Conservation (phyloP, 2,113 vertebrate species). For the Hydropotes inermis region DNA sequence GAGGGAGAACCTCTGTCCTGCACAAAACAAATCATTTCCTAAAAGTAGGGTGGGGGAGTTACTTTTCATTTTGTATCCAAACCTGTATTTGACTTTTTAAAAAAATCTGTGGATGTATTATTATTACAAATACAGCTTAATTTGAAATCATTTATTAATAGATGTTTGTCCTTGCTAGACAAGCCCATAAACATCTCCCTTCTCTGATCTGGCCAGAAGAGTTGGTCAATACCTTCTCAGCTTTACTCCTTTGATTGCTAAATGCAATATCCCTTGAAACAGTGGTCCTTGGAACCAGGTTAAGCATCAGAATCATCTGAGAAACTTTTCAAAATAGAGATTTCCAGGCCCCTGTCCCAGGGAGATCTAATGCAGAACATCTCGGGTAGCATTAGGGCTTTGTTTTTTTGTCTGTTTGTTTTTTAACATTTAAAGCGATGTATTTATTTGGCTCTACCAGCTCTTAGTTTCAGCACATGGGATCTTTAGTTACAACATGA, state of each 20-base stretch:
- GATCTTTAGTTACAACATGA: background rate
- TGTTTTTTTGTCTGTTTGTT: background rate
- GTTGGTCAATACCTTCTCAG: background rate
- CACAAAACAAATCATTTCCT: background rate
- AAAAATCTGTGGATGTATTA: background rate
- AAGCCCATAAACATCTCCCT: background rate
- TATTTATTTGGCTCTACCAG: background rate
- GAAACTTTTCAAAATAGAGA: background rate
- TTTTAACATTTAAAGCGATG: background rate
- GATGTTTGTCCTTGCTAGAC: background rate
- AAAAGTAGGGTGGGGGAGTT: background rate
- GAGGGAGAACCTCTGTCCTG: background rate
- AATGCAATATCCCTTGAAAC: background rate
- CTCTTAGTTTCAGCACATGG: background rate
- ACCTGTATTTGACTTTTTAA: background rate
- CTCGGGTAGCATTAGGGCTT: background rate
- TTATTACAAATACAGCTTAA: background rate
- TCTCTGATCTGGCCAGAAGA: background rate
- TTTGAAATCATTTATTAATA: background rate
- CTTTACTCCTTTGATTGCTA: background rate
- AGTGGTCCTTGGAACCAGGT: background rate
- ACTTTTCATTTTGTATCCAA: background rate
- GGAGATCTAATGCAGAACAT: background rate
- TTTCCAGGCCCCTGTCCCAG: background rate
- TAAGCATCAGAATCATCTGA: background rate